Base-by-base conservation (phyloP, 2,888 invertebrate species). In the Eristalis pertinax region DNA sequence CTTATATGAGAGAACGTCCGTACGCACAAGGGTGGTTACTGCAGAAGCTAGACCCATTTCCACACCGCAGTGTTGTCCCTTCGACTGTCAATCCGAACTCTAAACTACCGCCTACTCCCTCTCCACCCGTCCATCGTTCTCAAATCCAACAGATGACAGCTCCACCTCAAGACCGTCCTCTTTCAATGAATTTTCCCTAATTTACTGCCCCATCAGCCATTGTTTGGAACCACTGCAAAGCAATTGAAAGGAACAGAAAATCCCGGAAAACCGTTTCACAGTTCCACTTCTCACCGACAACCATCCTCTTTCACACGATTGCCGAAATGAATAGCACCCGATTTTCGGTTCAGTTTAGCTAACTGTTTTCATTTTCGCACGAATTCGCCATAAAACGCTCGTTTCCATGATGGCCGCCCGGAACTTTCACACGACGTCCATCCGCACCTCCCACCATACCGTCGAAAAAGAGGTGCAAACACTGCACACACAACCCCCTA, bases 231-330 rank as follows among this genome's bases (percentile, higher is more conserved):
- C 26, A 26, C 26, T 26, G 32, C 32, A 10, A 4, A 1, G 32
- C 32, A 32, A 8, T 10, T 0, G 8, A 32, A 32, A 29, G n/a
- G 13, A 13, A 29, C 62, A 26, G 24, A 32, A 24, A 29, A 8
- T n/a, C 11, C 41, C 32, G 35, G 11, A 10, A 26, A 63, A 26
- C 22, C 13, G 43, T n/a, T n/a, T 19, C 63, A 32, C 32, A 8
- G 32, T 32, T 32, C 32, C 19, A 62, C 68, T 60, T 43, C 13
- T n/a, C 2, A 2, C 24, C 10, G 56, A 56, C 43, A 77, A 64
- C 60, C 64, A 65, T 58, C 70, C 29, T 19, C 56, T 78, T 70
- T 38, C 72, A 64, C 70, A 72, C 64, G 56, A 78, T 78, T 78
- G 64, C 72, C 58, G 1, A 62, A 76, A 68, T 77, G 43, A 67